phyloP scores from a whole-genome alignment of 2,113 vertebrate genomes.

The Cariama cristata region DNA sequence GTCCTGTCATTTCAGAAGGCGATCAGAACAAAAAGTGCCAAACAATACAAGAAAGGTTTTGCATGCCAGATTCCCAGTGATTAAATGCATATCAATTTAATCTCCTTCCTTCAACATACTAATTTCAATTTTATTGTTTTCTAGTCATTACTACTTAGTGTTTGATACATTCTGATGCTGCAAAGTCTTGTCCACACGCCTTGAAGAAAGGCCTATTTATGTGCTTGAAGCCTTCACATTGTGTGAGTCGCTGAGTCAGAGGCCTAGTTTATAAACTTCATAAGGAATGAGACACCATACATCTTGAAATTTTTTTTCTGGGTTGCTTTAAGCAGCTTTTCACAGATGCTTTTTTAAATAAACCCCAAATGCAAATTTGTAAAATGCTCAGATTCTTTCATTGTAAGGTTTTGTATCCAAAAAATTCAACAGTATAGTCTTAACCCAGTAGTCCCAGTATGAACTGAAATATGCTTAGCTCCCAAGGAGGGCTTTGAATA shows the following conservation, averaged over 20 bases:
- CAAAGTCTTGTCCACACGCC: neutral
- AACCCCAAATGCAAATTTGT: neutral
- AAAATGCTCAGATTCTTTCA: neutral
- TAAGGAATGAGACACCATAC: neutral
- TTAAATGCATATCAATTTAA: neutral
- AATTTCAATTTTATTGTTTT: neutral
- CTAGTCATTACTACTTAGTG: neutral
- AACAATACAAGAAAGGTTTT: neutral
- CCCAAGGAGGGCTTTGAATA: neutral
- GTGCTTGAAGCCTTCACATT: neutral
- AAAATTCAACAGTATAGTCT: neutral
- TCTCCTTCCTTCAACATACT: neutral
- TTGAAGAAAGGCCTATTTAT: neutral
- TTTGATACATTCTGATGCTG: neutral
- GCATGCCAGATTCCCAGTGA: neutral
- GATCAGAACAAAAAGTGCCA: neutral
- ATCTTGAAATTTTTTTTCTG: neutral
- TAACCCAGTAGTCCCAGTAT: neutral
- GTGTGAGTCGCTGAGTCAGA: rapidly evolving
- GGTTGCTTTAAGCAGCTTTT: neutral
- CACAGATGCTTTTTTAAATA: neutral
- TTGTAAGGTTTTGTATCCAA: neutral
- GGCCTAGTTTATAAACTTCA: neutral
- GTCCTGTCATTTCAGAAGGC: neutral
- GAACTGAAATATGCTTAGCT: neutral